These are phyloP conservation scores for Hemicordylus capensis DNA, from an alignment of 2,113 vertebrate species.

Conservation along the genomic window DNA sequence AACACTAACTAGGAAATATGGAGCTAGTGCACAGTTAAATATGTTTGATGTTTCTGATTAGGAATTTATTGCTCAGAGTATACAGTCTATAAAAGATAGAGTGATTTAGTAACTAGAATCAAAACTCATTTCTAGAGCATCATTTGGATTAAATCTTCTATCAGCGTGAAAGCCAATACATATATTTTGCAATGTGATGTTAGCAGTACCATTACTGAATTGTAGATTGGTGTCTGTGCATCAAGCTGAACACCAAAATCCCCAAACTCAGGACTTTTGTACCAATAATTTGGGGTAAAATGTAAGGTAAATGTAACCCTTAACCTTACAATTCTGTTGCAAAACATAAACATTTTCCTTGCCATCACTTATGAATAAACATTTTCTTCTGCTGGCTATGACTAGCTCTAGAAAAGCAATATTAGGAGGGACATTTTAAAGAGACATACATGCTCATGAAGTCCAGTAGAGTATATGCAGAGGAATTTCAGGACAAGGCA, in stretches of 20 bases:
- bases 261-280: neutral
- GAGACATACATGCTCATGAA: conserved; percentile 20
- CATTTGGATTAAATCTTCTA: neutral
- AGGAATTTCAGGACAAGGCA: conserved; percentile 38
- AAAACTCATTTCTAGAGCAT: neutral
- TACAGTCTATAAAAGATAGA: neutral
- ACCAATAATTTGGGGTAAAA: neutral
- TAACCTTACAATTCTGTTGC: neutral
- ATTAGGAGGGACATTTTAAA: conserved; percentile 33
- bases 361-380: neutral
- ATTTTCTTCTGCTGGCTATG: neutral
- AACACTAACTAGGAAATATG: neutral
- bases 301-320: too few species aligned
- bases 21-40: conserved; percentile 18
- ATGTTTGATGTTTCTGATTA: conserved; percentile 19
- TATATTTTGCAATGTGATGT: conserved; percentile 9
- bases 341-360: neutral
- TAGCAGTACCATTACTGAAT: neutral
- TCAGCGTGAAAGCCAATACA: conserved; percentile 1
- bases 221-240: neutral
- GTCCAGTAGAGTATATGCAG: neutral
- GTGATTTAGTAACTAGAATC: neutral
- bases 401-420: neutral
- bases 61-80: neutral
- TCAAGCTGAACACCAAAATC: neutral